These are phyloP conservation scores for Notocelia uddmanniana DNA, from an alignment of 2,888 invertebrate species.

Conservation along the genomic window DNA sequence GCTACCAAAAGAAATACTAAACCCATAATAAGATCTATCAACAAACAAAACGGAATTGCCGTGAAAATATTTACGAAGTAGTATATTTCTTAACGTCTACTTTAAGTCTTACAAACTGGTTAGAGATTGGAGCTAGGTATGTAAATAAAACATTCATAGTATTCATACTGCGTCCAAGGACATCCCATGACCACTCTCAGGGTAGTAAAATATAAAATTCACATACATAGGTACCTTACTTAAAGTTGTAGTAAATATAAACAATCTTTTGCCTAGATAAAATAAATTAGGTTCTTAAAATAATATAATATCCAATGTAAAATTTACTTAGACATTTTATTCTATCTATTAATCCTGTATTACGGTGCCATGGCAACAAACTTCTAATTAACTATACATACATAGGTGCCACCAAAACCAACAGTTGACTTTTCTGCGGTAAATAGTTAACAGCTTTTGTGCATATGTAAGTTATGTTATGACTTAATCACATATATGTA, in stretches of 20 bases:
- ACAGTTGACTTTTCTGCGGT: too few species aligned
- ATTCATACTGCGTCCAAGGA: slow-evolving; percentile 17
- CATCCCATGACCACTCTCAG: slow-evolving; percentile 20
- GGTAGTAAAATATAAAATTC: slow-evolving; percentile 24
- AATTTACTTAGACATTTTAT: too few species aligned
- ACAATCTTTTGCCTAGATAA: background rate
- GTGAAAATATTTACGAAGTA: background rate
- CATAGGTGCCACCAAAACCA: too few species aligned
- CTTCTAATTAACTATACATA: too few species aligned
- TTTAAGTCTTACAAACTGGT: background rate
- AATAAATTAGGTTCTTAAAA: background rate
- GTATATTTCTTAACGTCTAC: too few species aligned
- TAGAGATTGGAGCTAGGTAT: background rate
- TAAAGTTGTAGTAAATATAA: background rate
- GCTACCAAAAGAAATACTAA: slow-evolving; percentile 2
- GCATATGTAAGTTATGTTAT: too few species aligned
- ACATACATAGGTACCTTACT: background rate
- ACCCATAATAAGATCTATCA: too few species aligned
- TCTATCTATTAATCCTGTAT: too few species aligned
- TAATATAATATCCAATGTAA: too few species aligned
- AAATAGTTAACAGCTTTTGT: too few species aligned
- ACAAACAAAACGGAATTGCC: background rate
- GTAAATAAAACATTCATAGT: slow-evolving; percentile 18
- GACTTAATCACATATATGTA: too few species aligned
- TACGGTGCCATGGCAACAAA: too few species aligned